Evolutionary conservation across 2,113 vertebrate species (phyloP).

Genomic region (Rhinolophus ferrumequinum): DNA sequence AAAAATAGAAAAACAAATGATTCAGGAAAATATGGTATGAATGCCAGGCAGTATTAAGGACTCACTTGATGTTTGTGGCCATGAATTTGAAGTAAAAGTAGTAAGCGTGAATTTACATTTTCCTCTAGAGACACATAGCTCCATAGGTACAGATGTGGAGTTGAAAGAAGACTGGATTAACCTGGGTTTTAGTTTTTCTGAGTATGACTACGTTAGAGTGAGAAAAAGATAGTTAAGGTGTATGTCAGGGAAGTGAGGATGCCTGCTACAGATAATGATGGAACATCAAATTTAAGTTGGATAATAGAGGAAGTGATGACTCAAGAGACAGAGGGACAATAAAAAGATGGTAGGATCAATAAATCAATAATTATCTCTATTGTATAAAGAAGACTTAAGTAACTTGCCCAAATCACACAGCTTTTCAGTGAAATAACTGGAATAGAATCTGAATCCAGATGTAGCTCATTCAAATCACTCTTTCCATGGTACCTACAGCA

Average conservation of each 20-base stretch:
- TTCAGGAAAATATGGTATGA: background rate
- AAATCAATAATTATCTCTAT: slow-evolving; percentile 41
- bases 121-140: background rate
- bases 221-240: slow-evolving; percentile 10
- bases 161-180: slow-evolving; percentile 9
- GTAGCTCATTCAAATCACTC: background rate
- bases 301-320: background rate
- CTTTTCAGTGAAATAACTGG: background rate
- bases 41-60: background rate
- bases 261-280: background rate
- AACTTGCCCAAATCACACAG: background rate
- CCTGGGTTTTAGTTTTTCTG: background rate
- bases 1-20: slow-evolving; percentile 5
- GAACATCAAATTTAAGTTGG: slow-evolving; percentile 12
- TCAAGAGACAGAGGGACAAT: background rate
- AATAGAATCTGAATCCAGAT: slow-evolving; percentile 8
- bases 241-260: background rate
- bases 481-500: background rate
- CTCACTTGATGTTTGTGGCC: background rate
- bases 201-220: background rate
- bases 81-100: slow-evolving; percentile 47
- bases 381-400: slow-evolving; percentile 32
- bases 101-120: slow-evolving; percentile 8
- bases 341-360: background rate
- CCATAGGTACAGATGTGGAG: background rate